Percentiles rank a stretch among this genome's conserved stretches.
Evolutionary conservation across 2,888 invertebrate species (phyloP).

Genomic region (Rhabditoides inermis): DNA sequence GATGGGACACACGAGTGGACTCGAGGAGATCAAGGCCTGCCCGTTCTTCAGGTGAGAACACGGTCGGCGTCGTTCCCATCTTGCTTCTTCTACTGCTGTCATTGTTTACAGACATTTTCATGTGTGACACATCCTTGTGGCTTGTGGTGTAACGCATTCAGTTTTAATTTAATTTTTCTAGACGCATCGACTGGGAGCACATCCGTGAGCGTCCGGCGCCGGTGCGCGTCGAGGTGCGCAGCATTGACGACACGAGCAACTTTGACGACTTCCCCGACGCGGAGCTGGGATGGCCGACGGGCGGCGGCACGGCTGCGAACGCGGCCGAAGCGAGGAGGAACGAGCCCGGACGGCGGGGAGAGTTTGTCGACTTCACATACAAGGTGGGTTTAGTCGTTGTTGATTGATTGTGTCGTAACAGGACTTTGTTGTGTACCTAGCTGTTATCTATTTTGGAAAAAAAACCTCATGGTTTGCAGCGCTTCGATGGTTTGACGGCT

Average conservation of each 20-base stretch:
- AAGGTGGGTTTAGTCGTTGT: too few relatives aligned
- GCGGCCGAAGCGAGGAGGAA: constrained; percentile 53
- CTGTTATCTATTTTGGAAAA: too few relatives aligned
- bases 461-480: too few relatives aligned
- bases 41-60: constrained; percentile 93
- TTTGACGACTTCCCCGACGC: constrained; percentile 99
- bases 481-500: constrained; percentile 93
- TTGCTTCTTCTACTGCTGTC: too few relatives aligned
- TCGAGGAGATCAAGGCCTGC: constrained; percentile 82
- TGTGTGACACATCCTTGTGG: too few relatives aligned
- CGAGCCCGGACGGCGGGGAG: constrained; percentile 63
- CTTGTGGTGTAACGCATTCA: too few relatives aligned
- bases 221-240: constrained; percentile 90
- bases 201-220: constrained; percentile 91
- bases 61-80: too few relatives aligned
- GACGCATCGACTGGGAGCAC: constrained; percentile 93
- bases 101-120: too few relatives aligned
- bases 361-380: constrained; percentile 99
- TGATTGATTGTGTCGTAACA: too few relatives aligned
- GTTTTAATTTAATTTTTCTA: too few relatives aligned
- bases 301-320: constrained; percentile 59
- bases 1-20: constrained; percentile 73
- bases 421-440: too few relatives aligned
- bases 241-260: constrained; percentile 98
- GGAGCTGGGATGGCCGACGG: constrained; percentile 76